Base-by-base conservation (phyloP, 2,113 vertebrate genomes). In the Quiscalus mexicanus region DNA sequence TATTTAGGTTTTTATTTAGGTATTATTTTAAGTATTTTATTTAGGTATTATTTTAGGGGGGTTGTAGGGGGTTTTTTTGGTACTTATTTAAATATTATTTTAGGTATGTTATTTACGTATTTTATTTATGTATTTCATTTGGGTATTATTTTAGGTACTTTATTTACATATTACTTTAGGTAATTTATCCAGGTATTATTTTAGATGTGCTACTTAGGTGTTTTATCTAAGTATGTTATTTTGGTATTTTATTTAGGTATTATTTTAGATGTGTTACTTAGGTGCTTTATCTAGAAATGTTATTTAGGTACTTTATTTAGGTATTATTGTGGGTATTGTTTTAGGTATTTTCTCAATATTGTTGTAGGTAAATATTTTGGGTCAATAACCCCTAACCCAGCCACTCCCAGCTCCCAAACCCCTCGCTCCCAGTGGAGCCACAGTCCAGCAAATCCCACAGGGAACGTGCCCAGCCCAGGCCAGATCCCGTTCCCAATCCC, bases 381-480 rank as follows among this genome's bases (percentile, higher is more conserved):
- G 18, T 52, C 7, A 12, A 22, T 13, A 64, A 14, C 31, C 31
- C 49, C 49, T 0, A 23, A 35, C 25, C 15, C 5, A 18, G 39
- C 5, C 18, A 14, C 14, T 30, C 24, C 47, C 49, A 64, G 15
- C 14, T 18, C 49, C 37, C 60, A 53, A 23, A 64, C 5, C 11
- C 18, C 59, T 27, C 6, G 1, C 6, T 59, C 53, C 1, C 1
- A 33, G n/a, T 3, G 75, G 35, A 50, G 59, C 35, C 10, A 18
- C 58, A 28, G 53, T 78, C 75, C 60, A 53, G 30, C 7, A 79
- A 42, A 22, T 16, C 59, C 59, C 59, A 21, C 47, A 1, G 37
- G 75, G 59, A 78, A 42, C 1, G 23, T 0, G 2, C 37, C 47
- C 47, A 17, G 35, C 45, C 35, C 1, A 1, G 37, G 14, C 30